phyloP scores from a whole-genome alignment of 1,140 invertebrate species.

The Drosophila sturtevanti region DNA sequence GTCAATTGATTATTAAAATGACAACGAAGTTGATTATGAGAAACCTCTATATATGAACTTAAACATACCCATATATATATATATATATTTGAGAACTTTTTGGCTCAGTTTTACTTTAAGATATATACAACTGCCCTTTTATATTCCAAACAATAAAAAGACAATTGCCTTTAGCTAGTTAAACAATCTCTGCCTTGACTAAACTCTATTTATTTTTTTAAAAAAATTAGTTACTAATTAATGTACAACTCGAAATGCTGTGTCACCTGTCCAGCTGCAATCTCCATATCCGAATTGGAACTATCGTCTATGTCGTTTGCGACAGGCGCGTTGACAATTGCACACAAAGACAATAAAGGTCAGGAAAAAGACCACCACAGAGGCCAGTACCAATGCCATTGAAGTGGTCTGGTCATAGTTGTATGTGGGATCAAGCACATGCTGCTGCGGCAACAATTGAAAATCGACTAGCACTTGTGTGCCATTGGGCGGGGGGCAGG shows the following conservation, averaged over 20 bases:
- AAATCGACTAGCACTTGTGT: conserved; percentile 87
- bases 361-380: conserved; percentile 85
- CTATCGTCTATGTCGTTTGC: conserved; percentile 71
- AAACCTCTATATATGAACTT: neutral
- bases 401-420: conserved; percentile 84
- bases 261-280: conserved; percentile 8
- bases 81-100: neutral
- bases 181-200: conserved; percentile 64
- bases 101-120: neutral
- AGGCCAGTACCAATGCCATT: conserved; percentile 85
- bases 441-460: conserved; percentile 83
- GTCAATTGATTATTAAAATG: too few species aligned
- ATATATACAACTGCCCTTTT: conserved; percentile 26
- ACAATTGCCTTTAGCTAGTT: conserved; percentile 59
- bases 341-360: conserved; percentile 85
- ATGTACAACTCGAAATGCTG: conserved; percentile 43
- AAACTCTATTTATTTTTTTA: conserved; percentile 65
- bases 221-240: conserved; percentile 67
- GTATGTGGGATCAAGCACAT: conserved; percentile 79
- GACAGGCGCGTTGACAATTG: conserved; percentile 84
- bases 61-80: neutral
- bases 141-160: conserved; percentile 52
- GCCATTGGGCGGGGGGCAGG: conserved; percentile 90
- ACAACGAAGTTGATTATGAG: neutral
- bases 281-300: conserved; percentile 5